Evolutionary conservation across 23 tunicate genomes (phyloP).

Genomic region (Phallusia fumigata): DNA sequence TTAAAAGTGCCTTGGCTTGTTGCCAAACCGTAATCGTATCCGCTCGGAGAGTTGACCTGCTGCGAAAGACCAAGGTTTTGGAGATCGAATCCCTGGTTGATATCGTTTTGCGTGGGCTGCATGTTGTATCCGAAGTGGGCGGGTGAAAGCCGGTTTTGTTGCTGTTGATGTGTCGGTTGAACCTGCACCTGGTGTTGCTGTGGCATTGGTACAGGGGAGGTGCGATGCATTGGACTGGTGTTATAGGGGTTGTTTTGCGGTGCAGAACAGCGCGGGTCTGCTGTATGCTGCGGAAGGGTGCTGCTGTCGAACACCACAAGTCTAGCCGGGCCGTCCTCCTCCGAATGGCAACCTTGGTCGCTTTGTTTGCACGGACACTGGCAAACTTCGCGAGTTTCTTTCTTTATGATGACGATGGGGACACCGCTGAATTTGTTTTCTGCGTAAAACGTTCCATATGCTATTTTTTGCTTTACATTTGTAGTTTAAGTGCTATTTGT

Average conservation of each 20-base stretch:
- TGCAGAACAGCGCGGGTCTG: neutral
- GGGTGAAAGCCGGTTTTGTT: neutral
- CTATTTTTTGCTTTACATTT: neutral
- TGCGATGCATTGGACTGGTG: neutral
- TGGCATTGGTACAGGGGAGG: neutral
- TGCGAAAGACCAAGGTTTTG: neutral
- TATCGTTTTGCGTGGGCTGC: neutral
- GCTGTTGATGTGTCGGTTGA: neutral
- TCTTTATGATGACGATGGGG: constrained; percentile 80
- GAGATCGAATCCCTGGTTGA: neutral
- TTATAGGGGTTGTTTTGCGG: neutral
- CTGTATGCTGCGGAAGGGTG: neutral
- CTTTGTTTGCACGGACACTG: constrained; percentile 54
- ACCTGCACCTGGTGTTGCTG: constrained; percentile 23
- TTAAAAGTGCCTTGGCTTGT: neutral
- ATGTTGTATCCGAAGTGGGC: neutral
- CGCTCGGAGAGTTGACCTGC: neutral
- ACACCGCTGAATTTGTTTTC: constrained; percentile 68
- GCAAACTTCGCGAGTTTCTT: constrained; percentile 68
- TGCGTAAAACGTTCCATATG: constrained; percentile 4
- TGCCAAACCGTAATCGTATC: neutral
- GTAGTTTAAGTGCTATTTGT: no score
- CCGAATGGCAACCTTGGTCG: neutral
- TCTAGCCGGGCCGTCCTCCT: constrained; percentile 19
- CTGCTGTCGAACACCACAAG: constrained; percentile 38